Evolutionary conservation across 2,888 invertebrate species (phyloP), one percentile per base, ranked within the genome.

Genomic region (Empis livida): DNA sequence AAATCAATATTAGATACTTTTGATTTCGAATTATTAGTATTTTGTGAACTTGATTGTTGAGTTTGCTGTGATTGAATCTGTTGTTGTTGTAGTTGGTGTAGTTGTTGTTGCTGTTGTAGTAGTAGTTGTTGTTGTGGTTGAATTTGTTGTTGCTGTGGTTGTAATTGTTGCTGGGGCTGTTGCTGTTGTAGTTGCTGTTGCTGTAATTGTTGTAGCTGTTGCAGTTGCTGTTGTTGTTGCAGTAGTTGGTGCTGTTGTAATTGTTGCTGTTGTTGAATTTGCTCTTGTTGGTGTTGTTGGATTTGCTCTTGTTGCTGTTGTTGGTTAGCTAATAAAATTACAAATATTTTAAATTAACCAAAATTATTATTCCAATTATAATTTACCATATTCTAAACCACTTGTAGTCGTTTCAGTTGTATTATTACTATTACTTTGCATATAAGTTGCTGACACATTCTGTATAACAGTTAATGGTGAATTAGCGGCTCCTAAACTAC

Each of bases 1-100:
- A 89, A 70, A 68, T 89, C 89, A 43, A 84, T 74, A 46, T 80
- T 78, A 9, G 75, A 73, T 49, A 57, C 58, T 42, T 56, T 56
- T 14, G 37, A 31, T 16, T 17, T 45, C 2, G 46, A 23, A 27
- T 45, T 40, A 1, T 46, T 42, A 11, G 41, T 39, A 2, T 30
- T 38, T 30, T 54, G 23, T 9, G 49, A 31, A 27, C 2, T 8
- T 8, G 23, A 6, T 27, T 32, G 35, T 32, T 37, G 46, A 30
- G 40, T 47, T 37, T 17, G 44, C 41, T 20, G 42, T 6, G 20
- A 11, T 16, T 37, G 40, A 20, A 23, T 23, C 35, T 14, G 43
- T 39, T 20, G 35, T 38, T 44, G 42, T 23, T 11, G 32, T 41
- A 15, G 16, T 15, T 31, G 13, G 46, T 17, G 49, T n/a, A n/a